Evolutionary conservation across 2,888 invertebrate genomes (phyloP).

Genomic region (Asteroscopus sphinx): DNA sequence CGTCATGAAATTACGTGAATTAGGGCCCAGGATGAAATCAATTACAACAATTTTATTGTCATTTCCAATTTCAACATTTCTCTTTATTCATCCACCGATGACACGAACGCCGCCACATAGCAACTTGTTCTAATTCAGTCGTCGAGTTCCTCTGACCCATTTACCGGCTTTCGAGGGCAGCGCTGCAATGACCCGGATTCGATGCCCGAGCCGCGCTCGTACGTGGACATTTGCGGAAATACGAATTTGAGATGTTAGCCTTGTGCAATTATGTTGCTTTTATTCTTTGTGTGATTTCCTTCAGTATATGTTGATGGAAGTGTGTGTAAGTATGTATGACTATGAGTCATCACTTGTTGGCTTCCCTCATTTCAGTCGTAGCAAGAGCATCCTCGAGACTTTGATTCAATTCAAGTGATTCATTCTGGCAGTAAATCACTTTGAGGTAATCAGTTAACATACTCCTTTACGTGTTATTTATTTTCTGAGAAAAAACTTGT

Average conservation of each 20-base stretch:
- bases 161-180: constrained; percentile 69
- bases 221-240: constrained; percentile 52
- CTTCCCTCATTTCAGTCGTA: too few relatives aligned
- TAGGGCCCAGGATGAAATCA: too few relatives aligned
- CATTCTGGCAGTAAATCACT: too few relatives aligned
- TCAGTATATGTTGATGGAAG: constrained; percentile 1
- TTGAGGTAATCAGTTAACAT: too few relatives aligned
- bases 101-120: constrained; percentile 51
- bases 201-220: constrained; percentile 52
- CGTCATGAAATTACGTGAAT: too few relatives aligned
- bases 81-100: constrained; percentile 5
- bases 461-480: too few relatives aligned
- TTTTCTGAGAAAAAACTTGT: too few relatives aligned
- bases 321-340: background rate
- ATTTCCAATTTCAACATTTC: constrained; percentile 1
- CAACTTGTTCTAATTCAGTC: constrained; percentile 66
- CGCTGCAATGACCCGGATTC: constrained; percentile 77
- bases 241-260: constrained; percentile 48
- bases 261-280: constrained; percentile 41
- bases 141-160: constrained; percentile 70
- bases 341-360: too few relatives aligned
- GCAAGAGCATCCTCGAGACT: too few relatives aligned
- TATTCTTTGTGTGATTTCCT: constrained; percentile 24
- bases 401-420: too few relatives aligned
- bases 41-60: background rate